Evolutionary conservation across 2,113 vertebrate species (phyloP).

Genomic region (Prionailurus bengalensis): DNA sequence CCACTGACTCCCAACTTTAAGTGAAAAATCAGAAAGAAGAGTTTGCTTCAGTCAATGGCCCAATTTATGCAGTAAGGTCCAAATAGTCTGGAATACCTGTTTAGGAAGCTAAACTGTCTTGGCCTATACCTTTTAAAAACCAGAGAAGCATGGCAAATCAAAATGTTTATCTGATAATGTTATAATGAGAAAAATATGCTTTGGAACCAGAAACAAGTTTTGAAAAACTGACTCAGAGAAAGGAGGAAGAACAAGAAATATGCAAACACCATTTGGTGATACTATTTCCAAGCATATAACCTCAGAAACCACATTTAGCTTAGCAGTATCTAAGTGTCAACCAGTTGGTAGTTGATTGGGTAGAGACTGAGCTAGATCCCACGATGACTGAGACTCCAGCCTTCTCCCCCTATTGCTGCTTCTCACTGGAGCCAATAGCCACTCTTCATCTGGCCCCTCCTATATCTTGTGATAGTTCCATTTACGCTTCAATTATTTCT

Average conservation of each 20-base stretch:
- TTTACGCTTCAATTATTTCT: not conserved
- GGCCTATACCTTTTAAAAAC: constrained; percentile 15
- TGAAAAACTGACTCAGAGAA: not conserved
- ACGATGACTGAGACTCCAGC: not conserved
- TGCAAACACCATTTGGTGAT: not conserved
- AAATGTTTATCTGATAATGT: constrained; percentile 41
- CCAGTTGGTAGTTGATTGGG: not conserved
- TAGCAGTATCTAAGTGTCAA: not conserved
- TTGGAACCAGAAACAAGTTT: constrained; percentile 29
- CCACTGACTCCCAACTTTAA: not conserved
- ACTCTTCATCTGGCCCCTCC: not conserved
- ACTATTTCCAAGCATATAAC: not conserved
- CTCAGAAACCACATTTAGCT: not conserved
- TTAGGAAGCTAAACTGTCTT: not conserved
- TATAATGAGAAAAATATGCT: constrained; percentile 12
- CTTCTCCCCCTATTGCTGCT: not conserved
- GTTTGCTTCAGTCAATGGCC: not conserved
- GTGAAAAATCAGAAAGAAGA: not conserved
- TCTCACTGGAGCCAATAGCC: not conserved
- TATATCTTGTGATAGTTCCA: not conserved
- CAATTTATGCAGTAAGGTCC: not conserved
- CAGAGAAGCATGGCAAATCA: not conserved
- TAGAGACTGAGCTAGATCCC: not conserved
- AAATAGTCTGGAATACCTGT: not conserved
- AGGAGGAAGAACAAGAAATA: not conserved